Evolutionary conservation across 2,113 vertebrate genomes (phyloP).

Genomic region (Ailurus styani): DNA sequence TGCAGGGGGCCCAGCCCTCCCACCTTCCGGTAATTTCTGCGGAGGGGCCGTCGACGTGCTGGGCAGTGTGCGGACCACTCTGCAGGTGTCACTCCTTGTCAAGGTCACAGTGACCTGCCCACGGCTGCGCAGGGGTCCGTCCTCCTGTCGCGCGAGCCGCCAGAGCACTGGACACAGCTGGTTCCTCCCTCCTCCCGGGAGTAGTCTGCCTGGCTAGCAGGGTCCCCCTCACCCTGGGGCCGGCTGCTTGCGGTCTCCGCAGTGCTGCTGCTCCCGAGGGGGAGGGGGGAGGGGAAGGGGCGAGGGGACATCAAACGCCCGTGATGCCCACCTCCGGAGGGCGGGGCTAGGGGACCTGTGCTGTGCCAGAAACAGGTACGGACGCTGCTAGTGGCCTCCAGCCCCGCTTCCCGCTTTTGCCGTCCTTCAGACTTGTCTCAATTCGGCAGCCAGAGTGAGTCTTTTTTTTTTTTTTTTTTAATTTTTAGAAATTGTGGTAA

Average conservation of each 20-base stretch:
- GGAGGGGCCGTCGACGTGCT: neutral
- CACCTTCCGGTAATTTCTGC: neutral
- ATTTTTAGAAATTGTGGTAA: neutral
- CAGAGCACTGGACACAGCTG: accelerated
- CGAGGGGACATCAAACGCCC: accelerated
- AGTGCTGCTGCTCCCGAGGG: neutral
- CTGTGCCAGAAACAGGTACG: neutral
- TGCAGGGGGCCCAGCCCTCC: neutral
- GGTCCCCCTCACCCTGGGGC: neutral
- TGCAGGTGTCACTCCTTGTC: accelerated
- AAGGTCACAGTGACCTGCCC: neutral
- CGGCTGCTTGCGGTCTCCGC: neutral
- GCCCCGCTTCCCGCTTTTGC: no score
- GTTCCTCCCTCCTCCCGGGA: neutral
- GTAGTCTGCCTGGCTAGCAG: neutral
- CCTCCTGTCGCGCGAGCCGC: accelerated
- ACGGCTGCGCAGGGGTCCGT: neutral
- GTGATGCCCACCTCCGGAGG: neutral
- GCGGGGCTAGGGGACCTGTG: neutral
- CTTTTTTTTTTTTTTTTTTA: neutral
- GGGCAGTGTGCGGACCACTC: neutral
- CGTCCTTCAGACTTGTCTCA: neutral
- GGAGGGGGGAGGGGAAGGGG: neutral
- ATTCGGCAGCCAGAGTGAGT: accelerated
- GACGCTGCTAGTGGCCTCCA: accelerated